These are phyloP conservation scores for Microtus ochrogaster DNA, from an alignment of 2,113 vertebrate species.

Conservation along the genomic window DNA sequence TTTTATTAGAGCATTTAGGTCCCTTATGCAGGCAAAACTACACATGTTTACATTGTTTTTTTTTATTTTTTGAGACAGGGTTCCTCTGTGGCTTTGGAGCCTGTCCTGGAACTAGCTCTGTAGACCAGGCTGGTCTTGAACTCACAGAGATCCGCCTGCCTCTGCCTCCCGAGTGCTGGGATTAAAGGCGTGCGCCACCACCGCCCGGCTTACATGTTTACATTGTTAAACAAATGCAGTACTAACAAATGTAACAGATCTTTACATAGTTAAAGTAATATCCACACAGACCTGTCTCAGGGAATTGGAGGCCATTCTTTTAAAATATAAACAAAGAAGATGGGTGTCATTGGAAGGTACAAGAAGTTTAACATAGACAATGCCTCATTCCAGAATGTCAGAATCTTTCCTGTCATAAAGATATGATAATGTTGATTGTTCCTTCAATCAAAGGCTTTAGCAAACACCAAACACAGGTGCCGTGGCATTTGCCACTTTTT, in stretches of 20 bases:
- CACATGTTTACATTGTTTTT: background rate
- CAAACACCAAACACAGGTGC: background rate
- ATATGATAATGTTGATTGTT: background rate
- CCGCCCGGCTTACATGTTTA: too few species aligned
- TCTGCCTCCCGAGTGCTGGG: too few species aligned
- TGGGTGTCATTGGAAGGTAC: background rate
- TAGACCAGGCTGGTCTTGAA: too few species aligned
- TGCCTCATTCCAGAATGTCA: background rate
- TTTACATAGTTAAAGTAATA: background rate
- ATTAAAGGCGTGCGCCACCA: too few species aligned
- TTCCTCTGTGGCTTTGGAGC: too few species aligned
- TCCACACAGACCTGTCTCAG: background rate
- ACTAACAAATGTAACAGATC: background rate
- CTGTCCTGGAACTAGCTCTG: too few species aligned
- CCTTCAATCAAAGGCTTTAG: background rate
- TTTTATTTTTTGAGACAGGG: too few species aligned
- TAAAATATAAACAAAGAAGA: background rate
- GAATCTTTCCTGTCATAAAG: background rate
- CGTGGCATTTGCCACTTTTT: background rate
- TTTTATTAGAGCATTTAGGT: background rate
- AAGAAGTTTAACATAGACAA: background rate
- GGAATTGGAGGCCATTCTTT: background rate
- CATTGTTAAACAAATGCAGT: background rate
- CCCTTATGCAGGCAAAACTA: background rate
- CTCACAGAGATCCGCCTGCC: too few species aligned